These are phyloP conservation scores for Oscheius sp. DNA, from an alignment of 1,140 invertebrate species.

Conservation along the genomic window DNA sequence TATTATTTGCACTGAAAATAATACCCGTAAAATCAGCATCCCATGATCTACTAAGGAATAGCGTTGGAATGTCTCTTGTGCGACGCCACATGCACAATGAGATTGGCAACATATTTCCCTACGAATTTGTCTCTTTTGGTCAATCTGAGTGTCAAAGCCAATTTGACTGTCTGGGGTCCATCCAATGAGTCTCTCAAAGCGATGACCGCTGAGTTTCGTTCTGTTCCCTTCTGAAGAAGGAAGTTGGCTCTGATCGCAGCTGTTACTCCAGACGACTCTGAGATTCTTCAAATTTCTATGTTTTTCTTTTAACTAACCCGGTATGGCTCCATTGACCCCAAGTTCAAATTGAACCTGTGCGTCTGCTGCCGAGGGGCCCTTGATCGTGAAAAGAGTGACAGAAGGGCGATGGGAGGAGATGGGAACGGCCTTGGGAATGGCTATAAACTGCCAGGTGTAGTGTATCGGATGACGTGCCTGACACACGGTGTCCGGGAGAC, in stretches of 20 bases:
- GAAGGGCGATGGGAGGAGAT: constrained; percentile 59
- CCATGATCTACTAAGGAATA: constrained; percentile 15
- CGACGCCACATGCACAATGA: constrained; percentile 52
- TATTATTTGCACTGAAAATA: not conserved
- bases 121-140: constrained; percentile 46
- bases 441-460: constrained; percentile 59
- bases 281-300: not conserved
- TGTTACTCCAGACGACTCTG: constrained; percentile 41
- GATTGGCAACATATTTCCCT: constrained; percentile 59
- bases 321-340: constrained; percentile 41
- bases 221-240: constrained; percentile 57
- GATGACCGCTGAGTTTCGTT: constrained; percentile 58
- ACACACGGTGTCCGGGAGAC: constrained; percentile 43
- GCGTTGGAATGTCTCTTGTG: constrained; percentile 37
- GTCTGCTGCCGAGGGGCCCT: constrained; percentile 48
- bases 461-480: constrained; percentile 48
- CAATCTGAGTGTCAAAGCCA: constrained; percentile 45
- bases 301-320: constrained; percentile 40
- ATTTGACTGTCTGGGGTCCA: constrained; percentile 52
- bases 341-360: constrained; percentile 58
- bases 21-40: constrained; percentile 13
- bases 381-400: constrained; percentile 57
- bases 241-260: constrained; percentile 55
- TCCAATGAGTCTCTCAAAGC: constrained; percentile 58
- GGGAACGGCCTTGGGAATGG: constrained; percentile 57